Conservation (phyloP, 2,888 invertebrate species). For the Acanthosepion esculentum region DNA sequence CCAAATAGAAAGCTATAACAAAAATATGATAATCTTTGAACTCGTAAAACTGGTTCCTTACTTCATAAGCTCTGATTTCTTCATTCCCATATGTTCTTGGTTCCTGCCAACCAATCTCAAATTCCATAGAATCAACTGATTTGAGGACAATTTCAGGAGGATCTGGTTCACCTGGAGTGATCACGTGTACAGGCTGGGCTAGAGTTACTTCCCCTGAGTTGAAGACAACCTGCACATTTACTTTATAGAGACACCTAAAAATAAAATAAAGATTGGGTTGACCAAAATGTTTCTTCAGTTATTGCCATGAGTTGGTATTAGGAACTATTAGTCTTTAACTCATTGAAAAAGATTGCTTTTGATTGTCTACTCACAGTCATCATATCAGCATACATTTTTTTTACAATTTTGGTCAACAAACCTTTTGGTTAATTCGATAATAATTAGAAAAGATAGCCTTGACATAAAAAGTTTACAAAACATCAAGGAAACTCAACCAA, state of each 20-base stretch:
- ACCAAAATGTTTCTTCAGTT: no score
- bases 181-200: constrained; percentile 69
- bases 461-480: no score
- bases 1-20: no score
- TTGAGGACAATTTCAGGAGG: constrained; percentile 72
- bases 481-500: no score
- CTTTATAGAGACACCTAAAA: constrained; percentile 69
- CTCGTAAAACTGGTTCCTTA: constrained; percentile 50
- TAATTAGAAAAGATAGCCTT: no score
- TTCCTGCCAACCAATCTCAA: constrained; percentile 75
- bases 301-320: no score
- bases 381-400: no score
- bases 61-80: constrained; percentile 73
- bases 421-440: no score
- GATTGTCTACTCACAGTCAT: no score
- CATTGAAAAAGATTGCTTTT: no score
- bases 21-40: not conserved
- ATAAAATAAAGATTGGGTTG: not conserved
- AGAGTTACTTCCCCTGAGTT: constrained; percentile 66
- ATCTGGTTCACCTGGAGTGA: constrained; percentile 74
- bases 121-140: constrained; percentile 69
- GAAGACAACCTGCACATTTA: constrained; percentile 70
- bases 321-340: no score
- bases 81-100: constrained; percentile 72
- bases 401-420: no score